phyloP scores from a whole-genome alignment of 2,797 vertebrate genomes.

The Centropyge bicolor region DNA sequence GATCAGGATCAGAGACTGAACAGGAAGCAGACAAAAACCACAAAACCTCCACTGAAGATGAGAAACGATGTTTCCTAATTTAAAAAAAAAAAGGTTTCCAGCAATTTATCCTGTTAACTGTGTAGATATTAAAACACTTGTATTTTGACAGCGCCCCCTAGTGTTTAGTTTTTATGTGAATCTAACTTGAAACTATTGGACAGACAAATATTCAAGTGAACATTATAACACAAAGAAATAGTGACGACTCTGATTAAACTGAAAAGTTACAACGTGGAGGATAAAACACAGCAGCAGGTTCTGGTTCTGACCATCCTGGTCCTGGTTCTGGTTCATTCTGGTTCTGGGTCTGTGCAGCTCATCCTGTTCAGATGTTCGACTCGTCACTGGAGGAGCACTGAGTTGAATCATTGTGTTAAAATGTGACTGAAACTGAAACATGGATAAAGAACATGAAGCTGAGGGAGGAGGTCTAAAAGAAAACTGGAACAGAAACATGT shows the following conservation, averaged over 20 bases:
- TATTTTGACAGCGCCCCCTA: not conserved
- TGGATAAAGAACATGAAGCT: conserved; percentile 21
- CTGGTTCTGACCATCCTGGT: conserved; percentile 4
- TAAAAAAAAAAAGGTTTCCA: not conserved
- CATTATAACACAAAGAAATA: conserved; percentile 19
- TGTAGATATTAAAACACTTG: conserved; percentile 13
- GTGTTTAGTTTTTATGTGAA: not conserved
- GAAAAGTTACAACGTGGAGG: not conserved
- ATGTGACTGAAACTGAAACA: conserved; percentile 35
- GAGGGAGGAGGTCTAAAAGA: conserved; percentile 31
- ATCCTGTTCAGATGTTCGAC: conserved; percentile 1
- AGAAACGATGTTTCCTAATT: not conserved
- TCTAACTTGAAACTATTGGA: not conserved
- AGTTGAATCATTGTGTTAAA: conserved; percentile 1
- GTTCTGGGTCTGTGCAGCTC: conserved; percentile 25
- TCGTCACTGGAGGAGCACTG: conserved; percentile 1
- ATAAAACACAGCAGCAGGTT: not conserved
- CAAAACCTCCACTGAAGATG: not conserved
- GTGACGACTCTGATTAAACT: not conserved
- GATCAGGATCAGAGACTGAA: not conserved
- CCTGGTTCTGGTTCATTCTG: conserved; percentile 21
- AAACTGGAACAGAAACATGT: conserved; percentile 40
- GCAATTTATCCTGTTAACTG: not conserved
- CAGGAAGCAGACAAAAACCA: not conserved
- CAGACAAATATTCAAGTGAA: conserved; percentile 28